These are phyloP conservation scores for Henicopernis longicauda DNA, from an alignment of 2,113 vertebrate species.

Conservation along the genomic window DNA sequence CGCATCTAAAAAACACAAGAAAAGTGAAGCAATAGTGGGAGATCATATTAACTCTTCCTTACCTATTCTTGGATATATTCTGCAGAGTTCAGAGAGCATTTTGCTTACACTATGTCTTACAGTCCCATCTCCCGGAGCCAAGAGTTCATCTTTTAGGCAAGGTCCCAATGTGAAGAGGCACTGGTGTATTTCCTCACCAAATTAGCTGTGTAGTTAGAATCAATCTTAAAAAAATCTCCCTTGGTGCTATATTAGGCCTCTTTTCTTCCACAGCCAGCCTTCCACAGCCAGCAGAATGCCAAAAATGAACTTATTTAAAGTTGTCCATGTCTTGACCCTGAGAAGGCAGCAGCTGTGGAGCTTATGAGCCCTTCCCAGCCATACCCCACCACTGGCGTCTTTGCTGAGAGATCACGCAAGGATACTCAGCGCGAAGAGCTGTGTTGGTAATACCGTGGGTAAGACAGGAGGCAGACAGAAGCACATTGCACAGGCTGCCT, in stretches of 20 bases:
- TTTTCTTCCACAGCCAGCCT: background rate
- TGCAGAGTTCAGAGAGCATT: background rate
- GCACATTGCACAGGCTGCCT: background rate
- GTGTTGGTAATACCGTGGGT: background rate
- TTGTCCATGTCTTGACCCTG: background rate
- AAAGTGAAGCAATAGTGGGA: background rate
- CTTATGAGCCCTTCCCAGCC: background rate
- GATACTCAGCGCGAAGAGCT: background rate
- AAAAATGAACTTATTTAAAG: background rate
- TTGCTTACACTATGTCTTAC: background rate
- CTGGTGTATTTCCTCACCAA: background rate
- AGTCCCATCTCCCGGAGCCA: background rate
- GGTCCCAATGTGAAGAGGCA: background rate
- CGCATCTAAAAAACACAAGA: background rate
- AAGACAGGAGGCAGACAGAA: background rate
- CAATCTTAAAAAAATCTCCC: background rate
- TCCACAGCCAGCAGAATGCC: background rate
- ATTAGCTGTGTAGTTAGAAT: background rate
- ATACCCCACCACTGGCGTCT: background rate
- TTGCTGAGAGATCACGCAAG: background rate
- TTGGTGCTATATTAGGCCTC: background rate
- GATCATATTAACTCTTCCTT: background rate
- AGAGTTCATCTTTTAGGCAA: background rate
- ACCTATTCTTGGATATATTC: background rate
- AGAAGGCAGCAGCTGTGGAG: background rate